These are phyloP conservation scores for Amaurobius ferox DNA, from an alignment of 2,888 invertebrate species.

Conservation along the genomic window DNA sequence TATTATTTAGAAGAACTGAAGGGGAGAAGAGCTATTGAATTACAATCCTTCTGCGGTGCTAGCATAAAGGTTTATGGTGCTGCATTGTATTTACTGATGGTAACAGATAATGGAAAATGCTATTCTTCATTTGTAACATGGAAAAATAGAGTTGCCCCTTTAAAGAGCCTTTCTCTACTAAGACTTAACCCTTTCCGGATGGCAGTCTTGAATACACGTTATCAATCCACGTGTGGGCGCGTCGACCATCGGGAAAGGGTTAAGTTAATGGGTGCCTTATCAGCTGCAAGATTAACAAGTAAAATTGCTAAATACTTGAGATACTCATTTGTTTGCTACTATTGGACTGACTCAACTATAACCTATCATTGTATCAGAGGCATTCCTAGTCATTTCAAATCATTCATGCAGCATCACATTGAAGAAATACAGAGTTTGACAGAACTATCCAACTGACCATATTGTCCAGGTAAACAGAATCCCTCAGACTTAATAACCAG, in stretches of 20 bases:
- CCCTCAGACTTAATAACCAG: too few relatives aligned
- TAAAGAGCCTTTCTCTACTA: not conserved
- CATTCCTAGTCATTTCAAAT: not conserved
- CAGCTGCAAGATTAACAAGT: too few relatives aligned
- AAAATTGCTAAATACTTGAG: too few relatives aligned
- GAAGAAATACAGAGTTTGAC: conserved; percentile 76
- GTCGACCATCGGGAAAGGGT: too few relatives aligned
- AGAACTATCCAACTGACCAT: too few relatives aligned
- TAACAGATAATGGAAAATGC: not conserved
- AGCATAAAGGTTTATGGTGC: conserved; percentile 12
- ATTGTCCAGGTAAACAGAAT: too few relatives aligned
- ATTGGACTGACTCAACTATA: conserved; percentile 2
- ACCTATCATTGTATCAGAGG: conserved; percentile 8
- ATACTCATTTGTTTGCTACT: too few relatives aligned
- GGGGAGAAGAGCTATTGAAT: not conserved
- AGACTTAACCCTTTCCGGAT: too few relatives aligned
- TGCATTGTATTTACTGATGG: not conserved
- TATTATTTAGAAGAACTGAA: not conserved
- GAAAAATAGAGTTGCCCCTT: conserved; percentile 13
- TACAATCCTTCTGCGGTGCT: conserved; percentile 25
- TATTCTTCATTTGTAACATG: not conserved
- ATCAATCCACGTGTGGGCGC: too few relatives aligned
- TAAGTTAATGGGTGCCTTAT: too few relatives aligned
- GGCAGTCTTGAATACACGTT: too few relatives aligned
- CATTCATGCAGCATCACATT: not conserved